Base-by-base conservation (phyloP, 2,113 vertebrate genomes). In the Dunckerocampus dactyliophorus region DNA sequence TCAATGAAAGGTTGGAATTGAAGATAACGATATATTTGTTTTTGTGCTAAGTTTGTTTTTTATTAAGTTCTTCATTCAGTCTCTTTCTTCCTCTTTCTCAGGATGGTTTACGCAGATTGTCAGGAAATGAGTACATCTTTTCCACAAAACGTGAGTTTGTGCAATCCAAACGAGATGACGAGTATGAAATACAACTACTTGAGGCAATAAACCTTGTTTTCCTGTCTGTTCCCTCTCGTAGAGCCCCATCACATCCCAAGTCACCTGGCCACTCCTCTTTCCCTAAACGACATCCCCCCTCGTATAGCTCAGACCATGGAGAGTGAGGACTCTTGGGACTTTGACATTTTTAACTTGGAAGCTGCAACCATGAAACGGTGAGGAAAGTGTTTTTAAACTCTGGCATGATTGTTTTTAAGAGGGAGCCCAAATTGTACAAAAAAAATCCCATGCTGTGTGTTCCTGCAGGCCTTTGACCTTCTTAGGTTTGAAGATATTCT, bases 271-370 rank as follows among this genome's bases (percentile, higher is more conserved):
- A 87, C 87, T 24, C 92, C 93, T 6, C 81, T 92, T 62, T 93
- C 93, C 8, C 88, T 96, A 54, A 93, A 91, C 1, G 94, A 97
- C 72, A 88, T 98, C 65, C 95, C 97, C 1, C 91, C 94, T 2
- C 91, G 85, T 65, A 93, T 98, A 48, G 92, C 95, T 34, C 84
- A 90, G 85, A 93, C 93, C n/a, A 93, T 99, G 92, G 95, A 97
- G 75, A 93, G 93, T 5, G 97, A 95, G 62, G 93, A 96, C 22
- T 87, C 86, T 9, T 99, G 97, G 97, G 95, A 98, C 80, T 99
- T 99, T 62, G 88, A 97, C 80, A 93, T 98, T 74, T 94, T 98
- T 88, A 93, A 93, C 77, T 88, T 98, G 77, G 97, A 99, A 86
- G 91, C 92, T 21, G 95, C 93, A 45, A 98, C 95, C 51, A 86